A percentile compares a stretch with the other conserved stretches of the same genome.
Evolutionary conservation across 2,888 invertebrate species (phyloP).

Genomic region (Parasteatoda lunata): DNA sequence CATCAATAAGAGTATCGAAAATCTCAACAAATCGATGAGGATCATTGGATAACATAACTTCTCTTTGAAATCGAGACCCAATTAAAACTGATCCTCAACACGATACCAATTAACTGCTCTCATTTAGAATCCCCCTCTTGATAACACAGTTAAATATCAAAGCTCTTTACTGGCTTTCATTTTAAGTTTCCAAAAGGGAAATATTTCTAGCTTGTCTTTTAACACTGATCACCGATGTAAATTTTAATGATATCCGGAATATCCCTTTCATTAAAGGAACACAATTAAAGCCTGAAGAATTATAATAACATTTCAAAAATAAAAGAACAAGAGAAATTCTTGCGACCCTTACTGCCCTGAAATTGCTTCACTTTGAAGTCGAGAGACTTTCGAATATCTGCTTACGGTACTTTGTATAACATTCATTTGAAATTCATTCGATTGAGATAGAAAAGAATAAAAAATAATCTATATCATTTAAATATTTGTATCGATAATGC

Average conservation of each 20-base stretch:
- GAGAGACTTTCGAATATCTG: too few species aligned
- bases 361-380: too few species aligned
- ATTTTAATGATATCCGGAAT: conserved; percentile 58
- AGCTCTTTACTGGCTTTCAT: neutral
- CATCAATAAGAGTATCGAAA: neutral
- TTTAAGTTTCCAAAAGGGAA: conserved; percentile 22
- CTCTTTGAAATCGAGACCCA: conserved; percentile 9
- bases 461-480: too few species aligned
- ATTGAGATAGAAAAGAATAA: too few species aligned
- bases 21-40: neutral
- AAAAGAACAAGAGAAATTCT: too few species aligned
- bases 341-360: too few species aligned
- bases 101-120: neutral
- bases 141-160: conserved; percentile 38
- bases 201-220: conserved; percentile 22
- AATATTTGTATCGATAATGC: too few species aligned
- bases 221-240: conserved; percentile 20
- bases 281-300: conserved; percentile 35
- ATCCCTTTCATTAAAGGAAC: conserved; percentile 24
- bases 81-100: conserved; percentile 18
- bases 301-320: neutral
- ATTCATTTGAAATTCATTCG: too few species aligned
- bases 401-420: too few species aligned
- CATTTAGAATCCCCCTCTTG: conserved; percentile 15
- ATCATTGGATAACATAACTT: neutral